phyloP scores from a whole-genome alignment of 2,797 vertebrate genomes.

The Hypotaenidia philippensis region DNA sequence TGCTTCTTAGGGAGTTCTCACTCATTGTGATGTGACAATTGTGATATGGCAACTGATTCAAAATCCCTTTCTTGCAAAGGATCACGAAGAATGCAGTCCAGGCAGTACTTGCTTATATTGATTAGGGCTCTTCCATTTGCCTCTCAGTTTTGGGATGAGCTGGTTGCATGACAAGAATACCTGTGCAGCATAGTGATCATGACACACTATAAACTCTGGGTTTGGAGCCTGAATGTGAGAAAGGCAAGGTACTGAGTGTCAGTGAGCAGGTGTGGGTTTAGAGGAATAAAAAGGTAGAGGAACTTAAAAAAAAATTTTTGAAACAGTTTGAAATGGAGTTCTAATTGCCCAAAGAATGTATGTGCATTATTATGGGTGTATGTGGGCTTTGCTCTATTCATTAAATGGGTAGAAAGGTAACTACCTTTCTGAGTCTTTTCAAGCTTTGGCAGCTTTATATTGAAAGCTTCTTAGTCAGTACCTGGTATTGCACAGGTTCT shows the following conservation, averaged over 20 bases:
- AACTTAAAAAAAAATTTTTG: background rate
- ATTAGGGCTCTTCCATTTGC: background rate
- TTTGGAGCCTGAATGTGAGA: background rate
- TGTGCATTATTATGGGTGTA: background rate
- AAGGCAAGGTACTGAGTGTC: background rate
- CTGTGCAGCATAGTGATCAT: background rate
- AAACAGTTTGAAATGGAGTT: background rate
- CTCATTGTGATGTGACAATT: background rate
- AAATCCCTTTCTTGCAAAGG: background rate
- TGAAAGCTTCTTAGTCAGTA: background rate
- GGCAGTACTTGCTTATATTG: background rate
- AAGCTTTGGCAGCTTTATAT: background rate
- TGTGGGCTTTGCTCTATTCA: background rate
- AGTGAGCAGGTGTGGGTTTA: background rate
- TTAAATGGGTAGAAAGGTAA: background rate
- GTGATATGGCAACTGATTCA: background rate
- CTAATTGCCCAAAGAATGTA: background rate
- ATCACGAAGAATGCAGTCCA: background rate
- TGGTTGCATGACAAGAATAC: background rate
- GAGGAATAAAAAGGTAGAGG: background rate
- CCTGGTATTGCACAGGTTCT: background rate
- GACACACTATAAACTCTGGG: background rate
- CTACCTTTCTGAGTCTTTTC: background rate
- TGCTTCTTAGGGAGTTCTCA: background rate
- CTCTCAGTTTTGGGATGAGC: background rate